phyloP scores from a whole-genome alignment of 2,113 vertebrate genomes.

The Neofelis nebulosa region DNA sequence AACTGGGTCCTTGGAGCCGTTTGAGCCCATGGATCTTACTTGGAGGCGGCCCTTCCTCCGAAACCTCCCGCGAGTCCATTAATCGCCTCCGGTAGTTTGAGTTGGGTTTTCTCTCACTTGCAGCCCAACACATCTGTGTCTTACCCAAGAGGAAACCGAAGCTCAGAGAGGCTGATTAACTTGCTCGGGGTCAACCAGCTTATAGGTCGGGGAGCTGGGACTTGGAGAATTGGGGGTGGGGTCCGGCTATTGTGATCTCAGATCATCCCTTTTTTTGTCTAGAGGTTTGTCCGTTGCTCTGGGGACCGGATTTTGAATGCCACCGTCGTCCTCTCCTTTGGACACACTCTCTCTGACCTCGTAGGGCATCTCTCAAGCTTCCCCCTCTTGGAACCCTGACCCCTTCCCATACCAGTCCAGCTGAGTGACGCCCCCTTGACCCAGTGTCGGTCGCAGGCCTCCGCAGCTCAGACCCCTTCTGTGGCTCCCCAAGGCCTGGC shows the following conservation, averaged over 20 bases:
- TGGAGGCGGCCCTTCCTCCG: not conserved
- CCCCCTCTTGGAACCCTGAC: not conserved
- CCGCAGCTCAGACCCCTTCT: not conserved
- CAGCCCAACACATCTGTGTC: not conserved
- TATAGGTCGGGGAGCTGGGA: not conserved
- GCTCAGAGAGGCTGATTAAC: not conserved
- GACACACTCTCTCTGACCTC: not conserved
- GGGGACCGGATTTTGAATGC: not conserved
- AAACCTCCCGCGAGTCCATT: too few relatives aligned
- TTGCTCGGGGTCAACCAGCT: not conserved
- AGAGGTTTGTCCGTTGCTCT: not conserved
- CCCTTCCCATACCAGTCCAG: not conserved
- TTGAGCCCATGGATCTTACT: not conserved
- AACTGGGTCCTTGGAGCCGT: not conserved
- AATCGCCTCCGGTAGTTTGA: not conserved
- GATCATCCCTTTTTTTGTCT: not conserved
- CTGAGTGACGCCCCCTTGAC: not conserved
- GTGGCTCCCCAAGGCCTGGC: not conserved
- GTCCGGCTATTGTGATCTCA: not conserved
- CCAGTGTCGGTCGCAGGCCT: not conserved
- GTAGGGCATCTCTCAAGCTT: too few relatives aligned
- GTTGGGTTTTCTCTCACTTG: not conserved
- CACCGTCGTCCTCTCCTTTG: fast-evolving
- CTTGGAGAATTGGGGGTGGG: not conserved
- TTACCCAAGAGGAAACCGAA: not conserved